These are phyloP conservation scores for Pseudoatta argentina DNA, from an alignment of 1,140 invertebrate species.

Conservation along the genomic window DNA sequence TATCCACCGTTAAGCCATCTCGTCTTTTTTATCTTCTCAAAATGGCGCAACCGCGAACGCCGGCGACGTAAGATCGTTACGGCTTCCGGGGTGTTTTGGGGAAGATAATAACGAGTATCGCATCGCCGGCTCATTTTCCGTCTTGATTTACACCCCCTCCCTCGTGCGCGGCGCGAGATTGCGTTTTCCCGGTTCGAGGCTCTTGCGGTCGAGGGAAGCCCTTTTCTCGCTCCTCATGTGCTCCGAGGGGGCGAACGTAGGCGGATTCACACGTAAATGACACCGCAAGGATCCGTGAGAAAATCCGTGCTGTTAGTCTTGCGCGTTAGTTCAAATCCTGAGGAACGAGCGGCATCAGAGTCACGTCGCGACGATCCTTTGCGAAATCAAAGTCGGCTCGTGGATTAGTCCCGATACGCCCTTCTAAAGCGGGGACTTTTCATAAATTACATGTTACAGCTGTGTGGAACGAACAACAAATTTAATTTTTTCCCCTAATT, in stretches of 20 bases:
- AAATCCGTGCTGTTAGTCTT: constrained; percentile 41
- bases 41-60: constrained; percentile 59
- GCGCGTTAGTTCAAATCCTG: constrained; percentile 16
- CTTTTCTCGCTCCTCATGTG: constrained; percentile 48
- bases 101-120: constrained; percentile 63
- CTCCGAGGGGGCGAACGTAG: constrained; percentile 16
- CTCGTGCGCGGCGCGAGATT: not conserved
- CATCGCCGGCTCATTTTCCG: constrained; percentile 61
- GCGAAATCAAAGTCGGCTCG: constrained; percentile 37
- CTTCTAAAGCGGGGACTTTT: not conserved
- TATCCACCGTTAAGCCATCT: constrained; percentile 60
- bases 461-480: too few species aligned
- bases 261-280: constrained; percentile 54
- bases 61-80: constrained; percentile 62
- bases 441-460: not conserved
- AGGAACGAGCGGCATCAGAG: constrained; percentile 13
- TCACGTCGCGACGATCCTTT: constrained; percentile 41
- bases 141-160: constrained; percentile 54
- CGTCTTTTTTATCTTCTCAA: constrained; percentile 20
- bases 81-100: constrained; percentile 42
- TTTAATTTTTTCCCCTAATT: not conserved
- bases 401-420: not conserved
- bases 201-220: constrained; percentile 19
- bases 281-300: constrained; percentile 62
- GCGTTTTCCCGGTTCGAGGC: constrained; percentile 21